phyloP scores from a whole-genome alignment of 2,113 vertebrate genomes.

The Pygoscelis adeliae region DNA sequence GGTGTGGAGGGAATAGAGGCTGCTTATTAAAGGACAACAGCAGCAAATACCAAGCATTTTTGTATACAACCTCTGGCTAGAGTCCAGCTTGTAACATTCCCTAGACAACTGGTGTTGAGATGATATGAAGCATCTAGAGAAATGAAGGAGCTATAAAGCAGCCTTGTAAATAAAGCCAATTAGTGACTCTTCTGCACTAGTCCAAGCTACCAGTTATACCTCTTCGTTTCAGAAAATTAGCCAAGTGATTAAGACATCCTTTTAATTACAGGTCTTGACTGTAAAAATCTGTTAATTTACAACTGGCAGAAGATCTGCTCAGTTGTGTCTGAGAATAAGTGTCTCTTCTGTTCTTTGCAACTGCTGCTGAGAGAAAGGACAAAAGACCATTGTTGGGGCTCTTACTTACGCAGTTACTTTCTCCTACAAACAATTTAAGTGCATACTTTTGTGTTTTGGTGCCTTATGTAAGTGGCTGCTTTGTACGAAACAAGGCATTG shows the following conservation, averaged over 20 bases:
- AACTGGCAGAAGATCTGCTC: conserved; percentile 9
- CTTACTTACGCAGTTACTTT: background rate
- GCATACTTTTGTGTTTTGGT: background rate
- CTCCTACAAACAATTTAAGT: background rate
- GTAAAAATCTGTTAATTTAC: conserved; percentile 22
- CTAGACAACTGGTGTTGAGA: background rate
- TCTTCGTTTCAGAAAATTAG: background rate
- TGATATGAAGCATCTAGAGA: background rate
- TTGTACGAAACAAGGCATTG: fast-evolving
- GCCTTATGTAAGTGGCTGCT: background rate
- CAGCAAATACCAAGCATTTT: conserved; percentile 57
- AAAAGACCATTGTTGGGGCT: conserved; percentile 5
- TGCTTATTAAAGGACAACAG: conserved; percentile 36
- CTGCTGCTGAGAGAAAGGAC: background rate
- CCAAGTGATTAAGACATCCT: background rate
- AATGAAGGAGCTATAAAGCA: background rate
- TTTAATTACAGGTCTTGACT: background rate
- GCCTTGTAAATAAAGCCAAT: background rate
- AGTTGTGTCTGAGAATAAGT: conserved; percentile 1
- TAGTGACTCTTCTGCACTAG: background rate
- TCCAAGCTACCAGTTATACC: background rate
- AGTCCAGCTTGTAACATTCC: conserved; percentile 27
- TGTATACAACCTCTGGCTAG: conserved; percentile 26
- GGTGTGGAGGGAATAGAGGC: conserved; percentile 6
- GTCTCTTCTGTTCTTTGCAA: conserved; percentile 6